Conservation (phyloP, 2,888 invertebrate genomes). For the Hyles lineata region DNA sequence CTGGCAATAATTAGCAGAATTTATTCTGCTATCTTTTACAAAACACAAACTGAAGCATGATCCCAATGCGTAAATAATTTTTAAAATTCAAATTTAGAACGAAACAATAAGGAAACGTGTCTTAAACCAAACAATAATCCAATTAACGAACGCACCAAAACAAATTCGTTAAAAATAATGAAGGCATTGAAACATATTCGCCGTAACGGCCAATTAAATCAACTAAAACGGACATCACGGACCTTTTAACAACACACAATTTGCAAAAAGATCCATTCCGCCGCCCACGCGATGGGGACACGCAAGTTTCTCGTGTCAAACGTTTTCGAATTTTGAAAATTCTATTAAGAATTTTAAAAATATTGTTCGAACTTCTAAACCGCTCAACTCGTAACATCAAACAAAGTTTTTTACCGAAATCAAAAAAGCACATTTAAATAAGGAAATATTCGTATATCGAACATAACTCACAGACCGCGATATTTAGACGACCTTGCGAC, state of each 20-base stretch:
- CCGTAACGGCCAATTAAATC: slow-evolving; percentile 26
- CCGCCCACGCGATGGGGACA: slow-evolving; percentile 1
- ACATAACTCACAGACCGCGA: slow-evolving; percentile 18
- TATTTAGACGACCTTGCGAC: slow-evolving; percentile 15
- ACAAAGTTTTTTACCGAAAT: slow-evolving; percentile 6
- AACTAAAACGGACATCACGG: slow-evolving; percentile 25
- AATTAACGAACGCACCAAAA: slow-evolving; percentile 10
- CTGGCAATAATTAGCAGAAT: neutral
- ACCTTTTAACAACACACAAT: slow-evolving; percentile 14
- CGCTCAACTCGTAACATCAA: neutral
- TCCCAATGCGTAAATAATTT: neutral
- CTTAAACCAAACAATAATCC: slow-evolving; percentile 15
- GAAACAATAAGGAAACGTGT: slow-evolving; percentile 15
- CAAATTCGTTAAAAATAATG: slow-evolving; percentile 26
- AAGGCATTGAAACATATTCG: slow-evolving; percentile 23
- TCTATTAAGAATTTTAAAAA: neutral
- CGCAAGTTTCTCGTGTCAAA: neutral
- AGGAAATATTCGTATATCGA: slow-evolving; percentile 17
- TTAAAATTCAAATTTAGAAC: slow-evolving; percentile 10
- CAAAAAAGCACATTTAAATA: slow-evolving; percentile 15
- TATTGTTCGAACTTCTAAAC: neutral
- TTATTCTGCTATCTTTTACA: too few relatives aligned
- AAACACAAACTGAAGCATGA: neutral
- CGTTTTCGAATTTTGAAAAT: slow-evolving; percentile 2
- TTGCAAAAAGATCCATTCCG: neutral